A percentile compares a stretch with the other conserved stretches of the same genome.
Evolutionary conservation across 2,888 invertebrate species (phyloP).

Genomic region (Anarsia innoxiella): DNA sequence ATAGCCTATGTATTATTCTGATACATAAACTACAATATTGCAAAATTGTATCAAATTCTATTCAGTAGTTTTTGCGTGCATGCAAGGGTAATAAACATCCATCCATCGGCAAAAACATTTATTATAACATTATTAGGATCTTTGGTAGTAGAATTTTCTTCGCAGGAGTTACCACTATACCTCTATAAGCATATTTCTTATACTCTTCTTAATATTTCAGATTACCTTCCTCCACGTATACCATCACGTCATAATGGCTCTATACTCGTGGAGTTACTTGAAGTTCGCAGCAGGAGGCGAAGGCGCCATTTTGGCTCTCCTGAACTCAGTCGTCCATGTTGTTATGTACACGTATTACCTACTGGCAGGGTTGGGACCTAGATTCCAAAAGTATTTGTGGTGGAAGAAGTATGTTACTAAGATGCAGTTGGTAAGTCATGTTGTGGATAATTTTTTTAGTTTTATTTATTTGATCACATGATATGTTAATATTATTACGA

Average conservation of each 20-base stretch:
- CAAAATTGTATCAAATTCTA: too few relatives aligned
- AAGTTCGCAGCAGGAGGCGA: slow-evolving; percentile 88
- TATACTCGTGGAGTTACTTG: slow-evolving; percentile 86
- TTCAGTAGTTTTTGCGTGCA: too few relatives aligned
- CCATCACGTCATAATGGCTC: slow-evolving; percentile 87
- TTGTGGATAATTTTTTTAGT: background rate
- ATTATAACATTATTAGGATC: too few relatives aligned
- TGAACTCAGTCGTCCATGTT: slow-evolving; percentile 86
- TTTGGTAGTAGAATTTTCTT: too few relatives aligned
- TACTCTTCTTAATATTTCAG: too few relatives aligned
- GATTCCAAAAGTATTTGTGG: slow-evolving; percentile 86
- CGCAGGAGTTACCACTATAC: too few relatives aligned
- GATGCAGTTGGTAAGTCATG: slow-evolving; percentile 81
- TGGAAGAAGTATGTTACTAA: slow-evolving; percentile 92
- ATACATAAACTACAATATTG: too few relatives aligned
- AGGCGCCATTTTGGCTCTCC: slow-evolving; percentile 81
- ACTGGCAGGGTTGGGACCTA: slow-evolving; percentile 84
- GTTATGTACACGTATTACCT: slow-evolving; percentile 90
- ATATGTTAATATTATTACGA: too few relatives aligned
- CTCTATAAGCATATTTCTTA: background rate
- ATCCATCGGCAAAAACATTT: too few relatives aligned
- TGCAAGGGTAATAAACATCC: too few relatives aligned
- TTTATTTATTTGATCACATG: too few relatives aligned
- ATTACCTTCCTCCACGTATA: slow-evolving; percentile 93
- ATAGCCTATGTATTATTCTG: too few relatives aligned